Evolutionary conservation across 2,888 invertebrate species (phyloP).

Genomic region (Allacma fusca): DNA sequence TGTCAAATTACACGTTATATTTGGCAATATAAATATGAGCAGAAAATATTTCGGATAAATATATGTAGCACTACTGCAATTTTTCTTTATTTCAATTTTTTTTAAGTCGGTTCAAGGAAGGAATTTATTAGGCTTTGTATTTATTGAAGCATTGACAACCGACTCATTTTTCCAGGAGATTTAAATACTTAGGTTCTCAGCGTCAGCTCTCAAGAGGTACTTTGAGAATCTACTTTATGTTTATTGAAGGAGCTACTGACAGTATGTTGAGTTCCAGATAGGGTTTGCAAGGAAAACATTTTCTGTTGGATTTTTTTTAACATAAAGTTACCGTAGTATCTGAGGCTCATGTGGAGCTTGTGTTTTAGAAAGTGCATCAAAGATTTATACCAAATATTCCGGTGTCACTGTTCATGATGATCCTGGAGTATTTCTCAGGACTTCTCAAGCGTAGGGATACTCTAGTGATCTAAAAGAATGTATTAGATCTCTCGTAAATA

Average conservation of each 20-base stretch:
- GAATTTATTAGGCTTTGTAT: too few relatives aligned
- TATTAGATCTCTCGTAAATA: background rate
- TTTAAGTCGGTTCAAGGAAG: too few relatives aligned
- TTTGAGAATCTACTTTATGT: background rate
- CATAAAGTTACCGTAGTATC: background rate
- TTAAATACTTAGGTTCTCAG: background rate
- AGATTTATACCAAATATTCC: background rate
- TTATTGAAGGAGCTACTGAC: background rate
- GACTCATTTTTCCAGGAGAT: too few relatives aligned
- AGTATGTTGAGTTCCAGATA: background rate
- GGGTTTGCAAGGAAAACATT: background rate
- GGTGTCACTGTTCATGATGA: slow-evolving; percentile 5
- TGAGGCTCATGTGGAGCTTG: background rate
- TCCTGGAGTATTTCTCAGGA: background rate
- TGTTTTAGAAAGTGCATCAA: background rate
- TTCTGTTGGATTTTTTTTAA: background rate
- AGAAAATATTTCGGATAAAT: too few relatives aligned
- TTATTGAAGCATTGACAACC: too few relatives aligned
- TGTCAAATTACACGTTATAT: too few relatives aligned
- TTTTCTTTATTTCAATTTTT: too few relatives aligned
- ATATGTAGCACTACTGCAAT: too few relatives aligned
- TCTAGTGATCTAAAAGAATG: background rate
- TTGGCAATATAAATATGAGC: too few relatives aligned
- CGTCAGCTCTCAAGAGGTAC: background rate
- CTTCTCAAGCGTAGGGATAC: background rate